Conservation (phyloP, 37 sponge, comb jelly and placozoan species). For the Bolinopsis microptera region DNA sequence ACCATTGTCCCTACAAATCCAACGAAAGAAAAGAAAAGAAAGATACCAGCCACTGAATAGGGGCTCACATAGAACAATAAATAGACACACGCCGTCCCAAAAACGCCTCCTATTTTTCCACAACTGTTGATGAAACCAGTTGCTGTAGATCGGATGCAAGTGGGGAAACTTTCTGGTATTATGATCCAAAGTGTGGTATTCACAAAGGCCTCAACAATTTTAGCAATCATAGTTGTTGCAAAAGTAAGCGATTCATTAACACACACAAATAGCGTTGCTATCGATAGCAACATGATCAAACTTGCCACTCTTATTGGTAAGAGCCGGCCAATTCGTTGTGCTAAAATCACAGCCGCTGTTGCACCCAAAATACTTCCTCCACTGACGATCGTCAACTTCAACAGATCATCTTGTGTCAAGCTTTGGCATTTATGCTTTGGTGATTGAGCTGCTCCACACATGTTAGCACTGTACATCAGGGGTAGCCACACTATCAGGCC, state of each 20-base stretch:
- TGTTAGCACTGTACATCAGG: neutral
- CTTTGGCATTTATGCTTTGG: neutral
- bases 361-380: neutral
- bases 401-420: neutral
- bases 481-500: slow-evolving; percentile 9
- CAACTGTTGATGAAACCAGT: slow-evolving; percentile 26
- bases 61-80: neutral
- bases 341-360: neutral
- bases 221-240: neutral
- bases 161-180: neutral
- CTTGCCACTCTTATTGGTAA: neutral
- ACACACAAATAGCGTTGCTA: neutral
- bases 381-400: neutral
- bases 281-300: neutral
- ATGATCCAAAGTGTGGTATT: neutral
- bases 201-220: neutral
- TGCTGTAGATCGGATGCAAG: neutral
- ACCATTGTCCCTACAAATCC: neutral
- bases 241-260: neutral
- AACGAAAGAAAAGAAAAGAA: neutral
- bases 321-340: neutral
- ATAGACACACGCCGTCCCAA: slow-evolving; percentile 19
- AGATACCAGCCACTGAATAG: neutral
- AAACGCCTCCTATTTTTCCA: neutral
- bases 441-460: neutral